Percentiles rank a stretch among this genome's conserved stretches.
Conservation (phyloP, 2,888 invertebrate genomes). For the Sialis lutaria region DNA sequence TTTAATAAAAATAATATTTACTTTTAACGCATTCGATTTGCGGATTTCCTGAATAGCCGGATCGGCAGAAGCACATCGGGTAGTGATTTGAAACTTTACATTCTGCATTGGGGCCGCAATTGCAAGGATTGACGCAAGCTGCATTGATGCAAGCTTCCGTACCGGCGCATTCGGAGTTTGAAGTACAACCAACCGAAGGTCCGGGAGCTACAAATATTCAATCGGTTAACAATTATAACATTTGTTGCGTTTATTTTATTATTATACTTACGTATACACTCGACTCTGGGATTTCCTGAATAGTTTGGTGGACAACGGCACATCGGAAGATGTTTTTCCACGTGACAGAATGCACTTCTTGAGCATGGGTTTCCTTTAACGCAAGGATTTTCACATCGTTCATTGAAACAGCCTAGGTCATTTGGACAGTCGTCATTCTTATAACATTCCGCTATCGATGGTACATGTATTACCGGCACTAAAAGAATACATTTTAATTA, state of each 20-base stretch:
- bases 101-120: conserved; percentile 67
- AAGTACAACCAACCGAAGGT: conserved; percentile 52
- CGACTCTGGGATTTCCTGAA: conserved; percentile 49
- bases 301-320: conserved; percentile 71
- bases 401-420: conserved; percentile 60
- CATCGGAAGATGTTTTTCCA: conserved; percentile 52
- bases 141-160: conserved; percentile 72
- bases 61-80: conserved; percentile 67
- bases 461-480: conserved; percentile 27
- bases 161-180: conserved; percentile 63
- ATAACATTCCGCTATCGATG: conserved; percentile 48
- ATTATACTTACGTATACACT: conserved; percentile 58
- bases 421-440: conserved; percentile 58
- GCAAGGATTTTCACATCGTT: conserved; percentile 66
- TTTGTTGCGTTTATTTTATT: background rate
- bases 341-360: conserved; percentile 64
- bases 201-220: conserved; percentile 30
- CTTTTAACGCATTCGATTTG: conserved; percentile 63
- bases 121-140: conserved; percentile 67
- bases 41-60: conserved; percentile 73
- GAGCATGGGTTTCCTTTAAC: conserved; percentile 50
- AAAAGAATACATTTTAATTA: conserved; percentile 10
- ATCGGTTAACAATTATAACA: background rate
- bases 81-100: conserved; percentile 71
- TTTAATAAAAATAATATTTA: conserved; percentile 19